These are phyloP conservation scores for Leptopilina myrica DNA, from an alignment of 2,888 invertebrate genomes.

Conservation along the genomic window DNA sequence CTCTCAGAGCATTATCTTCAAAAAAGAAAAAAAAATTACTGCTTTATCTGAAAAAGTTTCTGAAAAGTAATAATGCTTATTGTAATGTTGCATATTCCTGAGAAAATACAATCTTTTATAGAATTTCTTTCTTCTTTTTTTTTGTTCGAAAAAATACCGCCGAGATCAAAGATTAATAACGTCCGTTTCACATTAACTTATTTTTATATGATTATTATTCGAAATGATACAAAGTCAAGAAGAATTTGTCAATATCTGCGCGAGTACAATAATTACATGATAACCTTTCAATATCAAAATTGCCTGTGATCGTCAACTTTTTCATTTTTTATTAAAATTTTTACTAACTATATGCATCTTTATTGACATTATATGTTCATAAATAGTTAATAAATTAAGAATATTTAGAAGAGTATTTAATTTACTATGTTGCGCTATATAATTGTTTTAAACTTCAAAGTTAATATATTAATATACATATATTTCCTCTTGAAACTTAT, in stretches of 20 bases:
- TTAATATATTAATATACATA: no score
- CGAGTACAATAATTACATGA: not conserved
- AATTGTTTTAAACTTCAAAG: no score
- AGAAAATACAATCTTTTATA: not conserved
- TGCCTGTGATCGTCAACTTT: not conserved
- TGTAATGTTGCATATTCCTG: not conserved
- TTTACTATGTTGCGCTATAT: no score
- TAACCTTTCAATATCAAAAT: constrained; percentile 18
- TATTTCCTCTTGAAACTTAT: no score
- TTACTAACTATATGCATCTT: no score
- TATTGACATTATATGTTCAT: no score
- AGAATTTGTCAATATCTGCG: not conserved
- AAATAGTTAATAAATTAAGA: no score
- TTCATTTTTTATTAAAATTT: not conserved
- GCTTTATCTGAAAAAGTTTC: no score
- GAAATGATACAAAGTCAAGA: constrained; percentile 3
- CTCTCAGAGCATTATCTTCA: no score
- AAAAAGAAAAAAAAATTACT: no score
- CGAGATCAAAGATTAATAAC: constrained; percentile 16
- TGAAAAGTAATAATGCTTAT: not conserved
- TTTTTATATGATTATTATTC: not conserved
- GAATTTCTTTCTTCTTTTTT: not conserved
- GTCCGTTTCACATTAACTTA: constrained; percentile 21
- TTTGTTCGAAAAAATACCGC: not conserved
- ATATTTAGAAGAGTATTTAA: no score